phyloP scores from a whole-genome alignment of 1,140 invertebrate genomes.

The Philopotamus ludificatus region DNA sequence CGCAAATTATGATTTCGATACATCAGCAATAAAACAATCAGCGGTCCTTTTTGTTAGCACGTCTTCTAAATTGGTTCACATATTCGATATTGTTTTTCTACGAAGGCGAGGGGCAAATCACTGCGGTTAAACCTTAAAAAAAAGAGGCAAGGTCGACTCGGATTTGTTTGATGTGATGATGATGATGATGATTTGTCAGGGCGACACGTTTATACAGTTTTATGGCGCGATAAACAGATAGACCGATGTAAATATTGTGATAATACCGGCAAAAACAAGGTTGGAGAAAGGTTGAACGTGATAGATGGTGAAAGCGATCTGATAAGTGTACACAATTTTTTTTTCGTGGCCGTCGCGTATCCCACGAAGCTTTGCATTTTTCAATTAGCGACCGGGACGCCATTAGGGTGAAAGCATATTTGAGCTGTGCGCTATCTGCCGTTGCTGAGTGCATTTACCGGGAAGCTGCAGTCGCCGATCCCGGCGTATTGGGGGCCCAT shows the following conservation, averaged over 20 bases:
- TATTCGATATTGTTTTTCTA: neutral
- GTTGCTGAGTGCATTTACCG: neutral
- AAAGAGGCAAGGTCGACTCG: constrained; percentile 8
- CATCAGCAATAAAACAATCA: neutral
- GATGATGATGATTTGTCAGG: neutral
- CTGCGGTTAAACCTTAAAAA: constrained; percentile 15
- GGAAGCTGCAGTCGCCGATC: neutral
- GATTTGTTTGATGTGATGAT: neutral
- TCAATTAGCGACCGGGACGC: no score
- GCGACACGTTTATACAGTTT: neutral
- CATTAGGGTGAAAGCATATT: neutral
- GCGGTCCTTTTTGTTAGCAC: neutral
- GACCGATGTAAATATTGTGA: no score
- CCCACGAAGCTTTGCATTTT: no score
- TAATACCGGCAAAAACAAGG: no score
- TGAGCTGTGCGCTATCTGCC: no score
- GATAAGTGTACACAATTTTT: no score
- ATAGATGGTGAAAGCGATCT: no score
- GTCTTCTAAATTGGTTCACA: neutral
- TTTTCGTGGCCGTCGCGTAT: no score
- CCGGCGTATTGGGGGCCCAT: neutral
- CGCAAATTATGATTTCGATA: constrained; percentile 8
- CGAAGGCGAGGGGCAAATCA: constrained; percentile 11
- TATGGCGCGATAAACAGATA: neutral
- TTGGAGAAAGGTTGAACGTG: no score